Percentiles rank a stretch among this genome's conserved stretches.
Conservation (phyloP, 1,140 invertebrate genomes). For the Parasteatoda tepidariorum region DNA sequence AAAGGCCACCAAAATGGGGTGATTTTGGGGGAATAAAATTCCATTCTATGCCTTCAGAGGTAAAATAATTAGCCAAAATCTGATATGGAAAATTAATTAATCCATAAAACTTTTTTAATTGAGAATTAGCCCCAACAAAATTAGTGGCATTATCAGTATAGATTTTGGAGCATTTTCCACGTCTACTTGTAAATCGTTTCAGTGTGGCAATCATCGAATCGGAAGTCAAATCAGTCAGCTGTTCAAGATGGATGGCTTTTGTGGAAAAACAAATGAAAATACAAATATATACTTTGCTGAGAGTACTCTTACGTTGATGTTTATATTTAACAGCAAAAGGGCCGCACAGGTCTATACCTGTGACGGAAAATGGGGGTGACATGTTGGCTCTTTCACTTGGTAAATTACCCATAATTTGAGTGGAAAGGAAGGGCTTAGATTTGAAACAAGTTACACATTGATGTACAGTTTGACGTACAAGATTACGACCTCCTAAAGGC, state of each 20-base stretch:
- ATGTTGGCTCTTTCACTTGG: background rate
- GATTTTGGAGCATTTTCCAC: constrained; percentile 62
- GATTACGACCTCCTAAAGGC: background rate
- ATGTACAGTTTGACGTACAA: background rate
- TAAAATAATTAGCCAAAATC: background rate
- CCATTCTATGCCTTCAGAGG: constrained; percentile 26
- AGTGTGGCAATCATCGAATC: constrained; percentile 68
- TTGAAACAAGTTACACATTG: background rate
- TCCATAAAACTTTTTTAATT: constrained; percentile 35
- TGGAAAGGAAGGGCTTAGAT: background rate
- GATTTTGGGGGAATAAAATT: constrained; percentile 68
- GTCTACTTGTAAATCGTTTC: constrained; percentile 67
- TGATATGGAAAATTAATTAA: background rate
- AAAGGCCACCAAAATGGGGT: constrained; percentile 66
- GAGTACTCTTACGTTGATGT: constrained; percentile 58
- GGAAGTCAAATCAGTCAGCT: constrained; percentile 66
- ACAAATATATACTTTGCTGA: constrained; percentile 68
- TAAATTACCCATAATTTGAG: constrained; percentile 4
- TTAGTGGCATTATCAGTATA: constrained; percentile 58
- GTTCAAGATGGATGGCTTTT: constrained; percentile 69
- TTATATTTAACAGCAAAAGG: constrained; percentile 66
- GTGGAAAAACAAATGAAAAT: constrained; percentile 69
- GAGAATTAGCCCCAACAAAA: constrained; percentile 36
- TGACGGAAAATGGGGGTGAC: background rate
- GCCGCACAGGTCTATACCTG: constrained; percentile 67